These are phyloP conservation scores for Chionoecetes opilio DNA, from an alignment of 1,140 invertebrate species.

Conservation along the genomic window DNA sequence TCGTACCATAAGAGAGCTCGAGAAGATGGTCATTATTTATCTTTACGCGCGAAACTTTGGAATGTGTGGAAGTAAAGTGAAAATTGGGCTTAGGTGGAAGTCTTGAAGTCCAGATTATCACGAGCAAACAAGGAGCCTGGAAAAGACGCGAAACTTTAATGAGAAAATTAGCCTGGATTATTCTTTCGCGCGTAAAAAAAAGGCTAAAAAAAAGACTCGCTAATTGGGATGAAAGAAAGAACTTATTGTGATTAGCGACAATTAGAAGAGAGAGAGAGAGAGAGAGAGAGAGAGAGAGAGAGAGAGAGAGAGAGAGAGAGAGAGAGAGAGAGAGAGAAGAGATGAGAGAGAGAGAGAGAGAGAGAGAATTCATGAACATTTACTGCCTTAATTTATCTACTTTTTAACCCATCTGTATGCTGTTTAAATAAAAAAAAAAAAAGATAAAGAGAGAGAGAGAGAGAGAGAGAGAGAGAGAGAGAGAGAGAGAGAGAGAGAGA, in stretches of 20 bases:
- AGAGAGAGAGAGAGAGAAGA: neutral
- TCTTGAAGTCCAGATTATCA: neutral
- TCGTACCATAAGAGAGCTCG: neutral
- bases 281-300: slow-evolving; percentile 41
- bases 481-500: neutral
- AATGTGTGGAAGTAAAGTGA: slow-evolving; percentile 13
- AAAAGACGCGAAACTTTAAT: slow-evolving; percentile 30
- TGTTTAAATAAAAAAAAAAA: too few relatives aligned
- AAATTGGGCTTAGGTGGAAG: neutral
- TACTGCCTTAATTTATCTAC: too few relatives aligned
- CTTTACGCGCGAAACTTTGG: neutral
- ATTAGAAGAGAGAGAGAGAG: neutral
- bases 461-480: neutral
- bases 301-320: neutral
- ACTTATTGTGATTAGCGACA: slow-evolving; percentile 29
- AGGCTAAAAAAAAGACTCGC: neutral
- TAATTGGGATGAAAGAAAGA: slow-evolving; percentile 30
- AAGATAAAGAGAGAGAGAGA: neutral
- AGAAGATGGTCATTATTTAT: neutral
- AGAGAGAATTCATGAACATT: too few relatives aligned
- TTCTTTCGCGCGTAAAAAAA: neutral
- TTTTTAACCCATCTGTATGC: too few relatives aligned
- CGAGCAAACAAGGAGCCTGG: neutral
- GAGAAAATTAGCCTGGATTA: neutral
- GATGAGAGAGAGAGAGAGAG: neutral